Evolutionary conservation across 2,797 vertebrate species (phyloP).

Genomic region (Dermochelys coriacea): DNA sequence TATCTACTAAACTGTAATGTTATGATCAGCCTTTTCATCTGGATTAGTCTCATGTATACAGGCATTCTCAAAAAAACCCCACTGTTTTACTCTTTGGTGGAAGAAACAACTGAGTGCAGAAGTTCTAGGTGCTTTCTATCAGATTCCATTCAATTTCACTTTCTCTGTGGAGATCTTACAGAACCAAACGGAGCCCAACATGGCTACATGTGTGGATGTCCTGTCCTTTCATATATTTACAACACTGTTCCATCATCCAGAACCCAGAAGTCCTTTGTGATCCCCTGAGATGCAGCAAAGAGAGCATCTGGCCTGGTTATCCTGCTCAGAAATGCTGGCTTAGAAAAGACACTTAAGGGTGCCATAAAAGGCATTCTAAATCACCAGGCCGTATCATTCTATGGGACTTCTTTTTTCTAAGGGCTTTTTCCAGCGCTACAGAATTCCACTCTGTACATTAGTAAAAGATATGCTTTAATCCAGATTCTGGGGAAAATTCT

Average conservation of each 20-base stretch:
- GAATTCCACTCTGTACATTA: too few relatives aligned
- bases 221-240: too few relatives aligned
- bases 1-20: too few relatives aligned
- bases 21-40: background rate
- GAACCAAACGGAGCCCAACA: background rate
- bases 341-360: background rate
- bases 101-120: background rate
- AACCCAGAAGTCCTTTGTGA: background rate
- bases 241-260: background rate
- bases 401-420: background rate
- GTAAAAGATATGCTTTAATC: too few relatives aligned
- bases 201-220: background rate
- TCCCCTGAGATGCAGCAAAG: background rate
- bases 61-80: too few relatives aligned
- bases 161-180: background rate
- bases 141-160: background rate
- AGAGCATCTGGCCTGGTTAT: background rate
- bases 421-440: background rate
- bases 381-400: background rate
- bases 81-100: background rate
- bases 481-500: too few relatives aligned
- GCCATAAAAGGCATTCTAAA: background rate
- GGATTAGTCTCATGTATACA: background rate
- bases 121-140: background rate
- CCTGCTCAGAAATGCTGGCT: background rate